A percentile compares a stretch with the other conserved stretches of the same genome.
phyloP scores from a whole-genome alignment of 1,140 invertebrate genomes.

The Schlechtendalia chinensis region DNA sequence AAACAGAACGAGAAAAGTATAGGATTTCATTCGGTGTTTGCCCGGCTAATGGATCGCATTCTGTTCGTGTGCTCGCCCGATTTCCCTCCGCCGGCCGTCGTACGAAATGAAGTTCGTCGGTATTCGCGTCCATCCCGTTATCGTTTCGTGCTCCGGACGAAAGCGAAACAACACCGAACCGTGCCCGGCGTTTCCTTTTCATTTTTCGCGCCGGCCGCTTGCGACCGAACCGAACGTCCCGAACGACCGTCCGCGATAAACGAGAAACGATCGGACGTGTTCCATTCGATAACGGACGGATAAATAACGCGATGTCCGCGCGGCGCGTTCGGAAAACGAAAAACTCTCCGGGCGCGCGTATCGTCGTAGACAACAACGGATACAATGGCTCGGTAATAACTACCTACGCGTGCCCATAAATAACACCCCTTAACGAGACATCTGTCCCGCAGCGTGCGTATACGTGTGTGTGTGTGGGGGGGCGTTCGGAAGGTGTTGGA shows the following conservation, averaged over 20 bases:
- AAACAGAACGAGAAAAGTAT: slow-evolving; percentile 40
- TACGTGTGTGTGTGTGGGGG: neutral
- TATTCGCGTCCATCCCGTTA: neutral
- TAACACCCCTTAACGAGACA: slow-evolving; percentile 50
- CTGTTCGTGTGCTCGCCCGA: neutral
- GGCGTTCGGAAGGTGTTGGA: slow-evolving; percentile 42
- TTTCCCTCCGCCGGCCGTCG: neutral
- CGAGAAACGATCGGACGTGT: slow-evolving; percentile 20
- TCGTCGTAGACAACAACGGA: neutral
- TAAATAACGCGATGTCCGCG: too few species aligned
- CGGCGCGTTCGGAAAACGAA: neutral
- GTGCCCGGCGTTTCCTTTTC: neutral
- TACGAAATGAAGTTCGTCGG: neutral
- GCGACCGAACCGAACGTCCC: neutral
- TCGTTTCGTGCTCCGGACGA: too few species aligned
- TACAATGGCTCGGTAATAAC: slow-evolving; percentile 45
- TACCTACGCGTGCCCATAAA: slow-evolving; percentile 43
- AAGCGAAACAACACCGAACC: too few species aligned
- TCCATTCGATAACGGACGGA: too few species aligned
- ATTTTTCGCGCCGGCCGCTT: slow-evolving; percentile 4
- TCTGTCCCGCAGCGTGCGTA: slow-evolving; percentile 12
- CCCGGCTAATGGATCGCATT: slow-evolving; percentile 36
- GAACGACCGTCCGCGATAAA: neutral
- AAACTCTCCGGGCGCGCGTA: neutral
- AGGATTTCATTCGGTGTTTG: slow-evolving; percentile 28